These are phyloP conservation scores for Prunella strophiata DNA, from an alignment of 2,797 vertebrate genomes.

Conservation along the genomic window DNA sequence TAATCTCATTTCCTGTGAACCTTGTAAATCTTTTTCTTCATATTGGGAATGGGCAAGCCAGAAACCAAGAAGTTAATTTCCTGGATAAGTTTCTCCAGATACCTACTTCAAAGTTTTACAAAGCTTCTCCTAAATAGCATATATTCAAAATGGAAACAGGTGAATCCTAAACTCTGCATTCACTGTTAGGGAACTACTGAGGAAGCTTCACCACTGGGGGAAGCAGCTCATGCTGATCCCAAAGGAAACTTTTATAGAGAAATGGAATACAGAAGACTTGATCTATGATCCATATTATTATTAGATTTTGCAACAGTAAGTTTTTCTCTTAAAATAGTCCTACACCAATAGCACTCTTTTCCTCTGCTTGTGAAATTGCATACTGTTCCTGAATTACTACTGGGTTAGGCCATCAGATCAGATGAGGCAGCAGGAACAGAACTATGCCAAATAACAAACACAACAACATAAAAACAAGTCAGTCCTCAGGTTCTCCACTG, in stretches of 20 bases:
- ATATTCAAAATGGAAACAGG: not conserved
- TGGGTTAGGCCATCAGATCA: not conserved
- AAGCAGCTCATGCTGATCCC: not conserved
- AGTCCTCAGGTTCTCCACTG: not conserved
- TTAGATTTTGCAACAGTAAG: not conserved
- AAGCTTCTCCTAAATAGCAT: not conserved
- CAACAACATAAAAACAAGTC: not conserved
- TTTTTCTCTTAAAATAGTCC: not conserved
- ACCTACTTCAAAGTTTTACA: not conserved
- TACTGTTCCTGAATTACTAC: not conserved
- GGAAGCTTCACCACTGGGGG: accelerated
- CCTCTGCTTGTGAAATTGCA: not conserved
- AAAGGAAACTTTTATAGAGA: not conserved
- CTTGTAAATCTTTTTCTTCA: not conserved
- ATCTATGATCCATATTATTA: not conserved
- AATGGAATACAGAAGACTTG: not conserved
- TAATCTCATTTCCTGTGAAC: not conserved
- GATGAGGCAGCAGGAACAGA: not conserved
- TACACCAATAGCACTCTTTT: not conserved
- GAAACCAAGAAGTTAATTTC: not conserved
- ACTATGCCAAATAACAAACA: not conserved
- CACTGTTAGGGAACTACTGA: not conserved
- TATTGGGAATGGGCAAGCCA: not conserved
- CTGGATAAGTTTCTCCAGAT: not conserved
- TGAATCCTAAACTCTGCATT: not conserved